Evolutionary conservation across 2,797 vertebrate genomes (phyloP), one percentile per base, ranked within the genome.

Genomic region (Apodemus agrarius): DNA sequence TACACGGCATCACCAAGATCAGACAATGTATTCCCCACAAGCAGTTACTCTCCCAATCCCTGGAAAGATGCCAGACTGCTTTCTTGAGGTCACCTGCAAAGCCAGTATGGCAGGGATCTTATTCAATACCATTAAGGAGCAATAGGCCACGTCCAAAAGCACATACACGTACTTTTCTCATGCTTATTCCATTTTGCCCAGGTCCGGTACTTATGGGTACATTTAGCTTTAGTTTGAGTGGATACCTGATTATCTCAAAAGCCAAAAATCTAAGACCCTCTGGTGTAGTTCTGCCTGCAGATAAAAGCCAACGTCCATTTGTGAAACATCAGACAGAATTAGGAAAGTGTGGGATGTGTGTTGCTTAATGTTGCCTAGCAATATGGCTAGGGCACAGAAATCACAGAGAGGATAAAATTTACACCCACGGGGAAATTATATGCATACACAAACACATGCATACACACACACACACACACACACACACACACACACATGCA

Each of bases 311-410:
- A 96, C 94, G 87, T 95, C 95, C 76, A 52, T 21, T 88, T 40
- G 24, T 37, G 89, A 76, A 93, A 79, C 4, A 1, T 37, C 83
- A 85, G 90, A 89, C 40, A 0, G 92, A 6, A 37, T 69, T 46
- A 93, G 97, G 97, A 94, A 63, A 93, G 93, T 0, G 80, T 96
- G 79, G 98, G 98, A 61, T 89, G 95, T 0, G 43, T 91, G 91
- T 69, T 93, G 87, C 82, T 87, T 86, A 87, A 13, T 92, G 96
- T 97, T 97, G 98, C 97, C 97, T 95, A 92, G 87, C 85, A 94
- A 93, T 93, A 89, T 69, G 97, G 94, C 94, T 94, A 96, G 94
- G 49, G 95, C 0, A 0, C 16, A 76, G 81, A 76, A 91, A 69
- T 59, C 0, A 21, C 95, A 96, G 72, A 82, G 88, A 81, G 49